phyloP scores from a whole-genome alignment of 2,888 invertebrate genomes.

The Cerastis rubricosa region DNA sequence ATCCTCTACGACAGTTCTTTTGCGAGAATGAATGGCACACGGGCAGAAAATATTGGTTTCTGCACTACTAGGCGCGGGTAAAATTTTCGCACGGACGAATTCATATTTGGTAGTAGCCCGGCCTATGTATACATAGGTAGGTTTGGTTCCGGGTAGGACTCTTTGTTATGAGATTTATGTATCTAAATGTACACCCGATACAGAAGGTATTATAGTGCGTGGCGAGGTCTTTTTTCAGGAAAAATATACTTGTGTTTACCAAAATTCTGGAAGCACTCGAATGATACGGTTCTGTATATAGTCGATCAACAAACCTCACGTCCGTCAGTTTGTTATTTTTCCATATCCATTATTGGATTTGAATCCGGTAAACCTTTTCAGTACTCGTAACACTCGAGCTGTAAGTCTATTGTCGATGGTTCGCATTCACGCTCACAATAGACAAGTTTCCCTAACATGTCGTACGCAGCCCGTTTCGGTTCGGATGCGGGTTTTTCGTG shows the following conservation, averaged over 20 bases:
- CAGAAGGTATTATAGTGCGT: neutral
- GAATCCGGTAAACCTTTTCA: constrained; percentile 50
- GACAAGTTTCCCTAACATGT: constrained; percentile 53
- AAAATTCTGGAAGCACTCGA: constrained; percentile 2
- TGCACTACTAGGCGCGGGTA: constrained; percentile 18
- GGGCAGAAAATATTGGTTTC: constrained; percentile 31
- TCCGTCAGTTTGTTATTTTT: constrained; percentile 33
- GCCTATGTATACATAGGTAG: constrained; percentile 3
- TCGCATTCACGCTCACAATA: constrained; percentile 49
- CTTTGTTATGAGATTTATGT: constrained; percentile 37
- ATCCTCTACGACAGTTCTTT: neutral
- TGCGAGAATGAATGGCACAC: constrained; percentile 6
- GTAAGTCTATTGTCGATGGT: constrained; percentile 42
- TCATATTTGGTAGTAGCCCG: constrained; percentile 30
- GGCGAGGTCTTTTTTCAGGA: neutral
- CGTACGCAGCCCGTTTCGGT: constrained; percentile 43
- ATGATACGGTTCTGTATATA: constrained; percentile 1
- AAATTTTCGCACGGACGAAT: constrained; percentile 37
- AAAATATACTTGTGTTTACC: neutral
- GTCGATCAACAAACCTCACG: constrained; percentile 10
- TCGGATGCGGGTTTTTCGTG: constrained; percentile 38
- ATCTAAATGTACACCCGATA: constrained; percentile 8
- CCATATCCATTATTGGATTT: constrained; percentile 45
- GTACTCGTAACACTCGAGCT: constrained; percentile 32
- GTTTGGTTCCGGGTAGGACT: constrained; percentile 22